Percentiles rank a stretch among this genome's conserved stretches.
These are phyloP conservation scores for Aphaenogaster ashmeadi DNA, from an alignment of 1,140 invertebrate species.

Conservation along the genomic window DNA sequence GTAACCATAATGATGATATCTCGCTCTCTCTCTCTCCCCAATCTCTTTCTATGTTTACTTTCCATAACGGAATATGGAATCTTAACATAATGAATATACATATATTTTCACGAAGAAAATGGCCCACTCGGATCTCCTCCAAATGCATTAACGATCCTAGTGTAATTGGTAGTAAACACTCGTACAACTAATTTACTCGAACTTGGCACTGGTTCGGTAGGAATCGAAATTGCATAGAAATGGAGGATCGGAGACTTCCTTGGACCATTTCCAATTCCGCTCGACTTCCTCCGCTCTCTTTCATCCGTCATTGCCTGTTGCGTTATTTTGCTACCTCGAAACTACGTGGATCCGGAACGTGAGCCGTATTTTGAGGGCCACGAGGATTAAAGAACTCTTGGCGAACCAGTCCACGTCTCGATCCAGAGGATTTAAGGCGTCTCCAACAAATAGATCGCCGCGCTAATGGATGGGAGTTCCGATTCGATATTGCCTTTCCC, in stretches of 20 bases:
- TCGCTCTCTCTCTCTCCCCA: not conserved
- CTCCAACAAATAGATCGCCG: conserved; percentile 68
- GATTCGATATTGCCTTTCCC: conserved; percentile 66
- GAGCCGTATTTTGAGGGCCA: conserved; percentile 62
- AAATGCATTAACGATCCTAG: conserved; percentile 28
- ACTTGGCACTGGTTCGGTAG: conserved; percentile 41
- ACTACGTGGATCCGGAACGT: conserved; percentile 53
- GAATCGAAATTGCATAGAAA: conserved; percentile 50
- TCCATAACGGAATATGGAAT: not conserved
- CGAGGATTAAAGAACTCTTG: conserved; percentile 49
- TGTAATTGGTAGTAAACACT: conserved; percentile 42
- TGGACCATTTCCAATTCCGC: conserved; percentile 73
- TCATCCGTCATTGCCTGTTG: conserved; percentile 76
- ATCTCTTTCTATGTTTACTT: not conserved
- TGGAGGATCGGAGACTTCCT: conserved; percentile 35
- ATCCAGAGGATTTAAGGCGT: conserved; percentile 67
- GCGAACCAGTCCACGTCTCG: conserved; percentile 67
- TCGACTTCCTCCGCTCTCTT: conserved; percentile 65
- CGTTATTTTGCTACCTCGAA: conserved; percentile 70
- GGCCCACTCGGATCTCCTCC: conserved; percentile 33
- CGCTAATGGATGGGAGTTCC: conserved; percentile 67
- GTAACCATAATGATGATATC: not conserved
- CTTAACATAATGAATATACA: not conserved
- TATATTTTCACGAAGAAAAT: conserved; percentile 5
- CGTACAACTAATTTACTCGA: conserved; percentile 53